phyloP scores from a whole-genome alignment of 2,113 vertebrate genomes.

The Saiga tatarica region DNA sequence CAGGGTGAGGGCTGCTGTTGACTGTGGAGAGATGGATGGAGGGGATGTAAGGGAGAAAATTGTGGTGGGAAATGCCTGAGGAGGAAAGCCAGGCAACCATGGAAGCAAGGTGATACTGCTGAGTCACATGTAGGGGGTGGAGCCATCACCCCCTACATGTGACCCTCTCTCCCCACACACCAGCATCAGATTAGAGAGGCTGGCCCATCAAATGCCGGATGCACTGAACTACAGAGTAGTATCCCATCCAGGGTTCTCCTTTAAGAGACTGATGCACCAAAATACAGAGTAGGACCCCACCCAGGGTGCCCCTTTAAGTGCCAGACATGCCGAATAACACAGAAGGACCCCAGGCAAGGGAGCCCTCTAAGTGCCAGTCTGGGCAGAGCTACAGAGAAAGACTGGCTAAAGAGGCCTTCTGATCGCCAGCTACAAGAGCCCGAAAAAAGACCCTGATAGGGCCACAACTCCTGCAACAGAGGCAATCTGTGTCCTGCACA shows the following conservation, averaged over 20 bases:
- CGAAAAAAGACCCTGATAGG: accelerated
- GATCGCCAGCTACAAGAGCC: neutral
- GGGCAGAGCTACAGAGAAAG: neutral
- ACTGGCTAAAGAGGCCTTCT: neutral
- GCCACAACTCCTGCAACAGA: neutral
- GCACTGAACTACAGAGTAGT: neutral
- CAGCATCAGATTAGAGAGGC: neutral
- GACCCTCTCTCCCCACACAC: neutral
- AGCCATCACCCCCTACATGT: neutral
- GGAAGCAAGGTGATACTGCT: neutral
- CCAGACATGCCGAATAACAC: neutral
- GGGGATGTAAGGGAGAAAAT: neutral
- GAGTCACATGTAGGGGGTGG: accelerated
- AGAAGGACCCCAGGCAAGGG: neutral
- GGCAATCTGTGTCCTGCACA: neutral
- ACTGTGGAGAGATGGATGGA: neutral
- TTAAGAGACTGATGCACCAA: neutral
- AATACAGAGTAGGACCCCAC: neutral
- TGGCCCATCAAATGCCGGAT: neutral
- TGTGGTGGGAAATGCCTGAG: neutral
- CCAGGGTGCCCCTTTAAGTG: neutral
- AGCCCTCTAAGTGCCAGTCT: neutral
- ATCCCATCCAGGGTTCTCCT: neutral
- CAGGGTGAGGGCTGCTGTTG: neutral
- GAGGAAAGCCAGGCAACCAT: neutral